Conservation (phyloP, 2,888 invertebrate genomes). For the Tryphoninae sp. region DNA sequence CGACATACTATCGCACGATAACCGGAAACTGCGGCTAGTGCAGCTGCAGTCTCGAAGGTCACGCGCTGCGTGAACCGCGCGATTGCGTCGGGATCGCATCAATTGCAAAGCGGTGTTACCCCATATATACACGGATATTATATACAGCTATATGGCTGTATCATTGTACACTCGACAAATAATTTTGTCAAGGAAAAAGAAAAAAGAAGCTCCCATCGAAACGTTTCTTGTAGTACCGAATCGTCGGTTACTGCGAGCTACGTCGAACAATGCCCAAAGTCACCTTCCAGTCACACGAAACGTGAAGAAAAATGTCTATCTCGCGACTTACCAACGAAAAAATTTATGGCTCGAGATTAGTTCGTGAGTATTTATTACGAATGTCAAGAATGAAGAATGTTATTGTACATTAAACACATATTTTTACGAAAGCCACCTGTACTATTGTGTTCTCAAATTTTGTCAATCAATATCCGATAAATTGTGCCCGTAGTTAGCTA, state of each 20-base stretch:
- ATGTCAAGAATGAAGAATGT: neutral
- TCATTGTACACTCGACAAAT: slow-evolving; percentile 45
- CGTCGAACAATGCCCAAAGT: no score
- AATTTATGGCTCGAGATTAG: neutral
- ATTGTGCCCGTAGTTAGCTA: neutral
- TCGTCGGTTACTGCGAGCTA: no score
- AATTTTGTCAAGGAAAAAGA: slow-evolving; percentile 33
- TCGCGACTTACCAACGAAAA: no score
- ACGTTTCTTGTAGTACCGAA: neutral
- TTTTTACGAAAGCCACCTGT: neutral
- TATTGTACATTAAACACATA: neutral
- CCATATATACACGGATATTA: slow-evolving; percentile 7
- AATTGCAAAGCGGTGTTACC: slow-evolving; percentile 51
- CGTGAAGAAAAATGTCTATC: no score
- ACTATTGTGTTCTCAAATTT: neutral
- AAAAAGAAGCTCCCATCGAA: neutral
- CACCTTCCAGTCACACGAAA: no score
- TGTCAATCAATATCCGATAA: neutral
- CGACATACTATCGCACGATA: slow-evolving; percentile 86
- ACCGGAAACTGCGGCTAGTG: slow-evolving; percentile 88
- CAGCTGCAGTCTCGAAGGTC: slow-evolving; percentile 84
- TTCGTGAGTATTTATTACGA: neutral
- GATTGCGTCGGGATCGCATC: slow-evolving; percentile 77
- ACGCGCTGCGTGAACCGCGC: slow-evolving; percentile 77
- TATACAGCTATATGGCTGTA: neutral